Percentiles rank a stretch among this genome's conserved stretches.
Conservation (phyloP, 2,888 invertebrate species). For the Aplocera efformata region DNA sequence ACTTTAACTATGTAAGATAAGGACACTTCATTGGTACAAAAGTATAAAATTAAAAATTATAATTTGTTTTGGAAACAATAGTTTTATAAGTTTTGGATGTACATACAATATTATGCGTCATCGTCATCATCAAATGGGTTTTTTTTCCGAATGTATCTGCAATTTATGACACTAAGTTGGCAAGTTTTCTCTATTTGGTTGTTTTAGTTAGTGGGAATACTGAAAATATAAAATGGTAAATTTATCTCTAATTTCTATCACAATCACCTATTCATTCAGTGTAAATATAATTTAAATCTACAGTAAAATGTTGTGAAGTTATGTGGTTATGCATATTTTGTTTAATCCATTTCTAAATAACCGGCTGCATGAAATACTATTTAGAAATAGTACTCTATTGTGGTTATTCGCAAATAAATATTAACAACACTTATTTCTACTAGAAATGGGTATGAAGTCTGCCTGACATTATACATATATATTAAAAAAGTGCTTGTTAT, state of each 20-base stretch:
- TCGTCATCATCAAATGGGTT: too few species aligned
- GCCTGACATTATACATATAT: not conserved
- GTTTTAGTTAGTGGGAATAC: conserved; percentile 41
- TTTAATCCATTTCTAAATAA: conserved; percentile 30
- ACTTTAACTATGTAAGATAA: too few species aligned
- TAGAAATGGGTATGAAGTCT: conserved; percentile 32
- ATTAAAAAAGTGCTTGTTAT: too few species aligned
- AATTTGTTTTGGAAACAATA: too few species aligned
- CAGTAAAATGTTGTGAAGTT: conserved; percentile 1
- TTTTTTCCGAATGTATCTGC: too few species aligned
- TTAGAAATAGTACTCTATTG: conserved; percentile 9
- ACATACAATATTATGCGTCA: too few species aligned
- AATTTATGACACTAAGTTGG: too few species aligned
- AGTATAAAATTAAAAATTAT: too few species aligned
- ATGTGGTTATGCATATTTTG: conserved; percentile 41
- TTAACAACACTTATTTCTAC: not conserved
- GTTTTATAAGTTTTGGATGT: too few species aligned
- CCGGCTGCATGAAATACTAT: conserved; percentile 33
- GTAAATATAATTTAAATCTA: not conserved
- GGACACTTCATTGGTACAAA: too few species aligned
- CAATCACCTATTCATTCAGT: conserved; percentile 41
- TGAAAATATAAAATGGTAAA: conserved; percentile 64
- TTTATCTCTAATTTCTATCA: conserved; percentile 45
- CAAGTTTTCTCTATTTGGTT: too few species aligned
- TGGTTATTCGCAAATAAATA: too few species aligned